phyloP scores from a whole-genome alignment of 92 coral and sea anemone genomes.

The Epizoanthus ramosus region DNA sequence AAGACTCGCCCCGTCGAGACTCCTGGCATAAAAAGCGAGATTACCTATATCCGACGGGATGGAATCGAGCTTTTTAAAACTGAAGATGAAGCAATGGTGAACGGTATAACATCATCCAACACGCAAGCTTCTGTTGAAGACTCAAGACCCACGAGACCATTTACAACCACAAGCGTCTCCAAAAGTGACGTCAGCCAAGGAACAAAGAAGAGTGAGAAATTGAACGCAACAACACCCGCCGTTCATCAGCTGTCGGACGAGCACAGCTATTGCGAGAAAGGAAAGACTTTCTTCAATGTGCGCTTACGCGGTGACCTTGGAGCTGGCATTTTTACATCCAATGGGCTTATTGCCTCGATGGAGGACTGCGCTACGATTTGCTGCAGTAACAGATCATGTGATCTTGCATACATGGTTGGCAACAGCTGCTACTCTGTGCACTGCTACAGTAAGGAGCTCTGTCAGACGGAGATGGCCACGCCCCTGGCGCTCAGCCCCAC shows the following conservation, averaged over 20 bases:
- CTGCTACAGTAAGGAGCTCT: constrained; percentile 73
- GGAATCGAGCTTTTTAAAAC: constrained; percentile 75
- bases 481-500: constrained; percentile 80
- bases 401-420: constrained; percentile 82
- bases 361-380: constrained; percentile 77
- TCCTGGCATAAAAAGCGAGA: constrained; percentile 64
- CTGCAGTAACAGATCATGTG: constrained; percentile 84
- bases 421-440: constrained; percentile 82
- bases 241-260: background rate
- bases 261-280: constrained; percentile 59
- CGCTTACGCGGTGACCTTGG: constrained; percentile 84
- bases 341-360: constrained; percentile 76
- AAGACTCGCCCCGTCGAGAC: constrained; percentile 79
- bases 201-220: constrained; percentile 12
- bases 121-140: constrained; percentile 21
- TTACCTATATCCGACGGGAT: constrained; percentile 73
- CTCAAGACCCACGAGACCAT: background rate
- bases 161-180: background rate
- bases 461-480: constrained; percentile 71
- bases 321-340: constrained; percentile 79
- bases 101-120: constrained; percentile 24
- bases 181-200: constrained; percentile 2
- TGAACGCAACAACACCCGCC: background rate
- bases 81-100: constrained; percentile 75
- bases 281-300: constrained; percentile 69